Evolutionary conservation across 1,140 invertebrate genomes (phyloP).

Genomic region (Portunus trituberculatus): DNA sequence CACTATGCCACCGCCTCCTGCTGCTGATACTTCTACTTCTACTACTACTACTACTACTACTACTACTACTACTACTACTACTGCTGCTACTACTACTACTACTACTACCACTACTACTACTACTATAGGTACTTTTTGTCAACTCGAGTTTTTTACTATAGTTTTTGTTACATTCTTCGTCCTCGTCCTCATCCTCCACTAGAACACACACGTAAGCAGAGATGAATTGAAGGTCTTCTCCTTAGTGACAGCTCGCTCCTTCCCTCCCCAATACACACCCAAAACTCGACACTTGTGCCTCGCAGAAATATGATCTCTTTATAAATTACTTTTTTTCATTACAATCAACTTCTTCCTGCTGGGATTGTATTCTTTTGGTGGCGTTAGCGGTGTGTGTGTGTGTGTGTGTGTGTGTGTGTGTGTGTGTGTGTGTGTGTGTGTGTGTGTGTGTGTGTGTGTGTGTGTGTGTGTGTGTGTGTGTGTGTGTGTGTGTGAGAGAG

Average conservation of each 20-base stretch:
- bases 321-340: background rate
- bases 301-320: conserved; percentile 2
- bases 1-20: no score
- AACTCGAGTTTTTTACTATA: background rate
- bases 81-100: no score
- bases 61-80: no score
- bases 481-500: conserved; percentile 38
- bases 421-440: no score
- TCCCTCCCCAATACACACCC: background rate
- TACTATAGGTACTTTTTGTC: background rate
- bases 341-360: background rate
- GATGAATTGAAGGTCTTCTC: background rate
- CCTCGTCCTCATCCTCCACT: background rate
- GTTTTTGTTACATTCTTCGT: background rate
- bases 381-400: no score
- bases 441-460: no score
- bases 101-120: background rate
- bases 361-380: background rate
- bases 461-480: background rate
- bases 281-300: background rate
- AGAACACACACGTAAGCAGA: background rate
- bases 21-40: no score
- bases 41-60: no score
- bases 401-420: background rate
- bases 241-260: background rate